These are phyloP conservation scores for Callipepla squamata DNA, from an alignment of 2,113 vertebrate species.

Conservation along the genomic window DNA sequence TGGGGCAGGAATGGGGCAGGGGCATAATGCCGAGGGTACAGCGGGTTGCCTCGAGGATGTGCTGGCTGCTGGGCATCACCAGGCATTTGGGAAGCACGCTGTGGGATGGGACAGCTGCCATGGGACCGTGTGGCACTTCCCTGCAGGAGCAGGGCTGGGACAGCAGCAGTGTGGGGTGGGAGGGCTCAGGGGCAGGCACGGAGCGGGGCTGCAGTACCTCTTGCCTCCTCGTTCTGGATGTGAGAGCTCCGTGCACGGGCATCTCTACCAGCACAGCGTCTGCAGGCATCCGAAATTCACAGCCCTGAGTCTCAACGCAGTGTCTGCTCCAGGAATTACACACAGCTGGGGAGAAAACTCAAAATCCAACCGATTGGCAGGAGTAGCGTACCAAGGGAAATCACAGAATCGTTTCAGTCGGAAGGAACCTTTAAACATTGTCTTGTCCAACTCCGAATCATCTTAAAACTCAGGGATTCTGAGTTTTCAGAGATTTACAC, in stretches of 20 bases:
- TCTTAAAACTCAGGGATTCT: neutral
- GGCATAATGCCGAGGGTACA: neutral
- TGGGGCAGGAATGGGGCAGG: neutral
- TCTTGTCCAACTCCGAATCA: too few relatives aligned
- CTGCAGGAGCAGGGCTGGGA: neutral
- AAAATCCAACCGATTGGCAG: neutral
- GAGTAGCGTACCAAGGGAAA: neutral
- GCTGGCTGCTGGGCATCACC: neutral
- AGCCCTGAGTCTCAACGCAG: neutral
- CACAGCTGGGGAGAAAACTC: neutral
- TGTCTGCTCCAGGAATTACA: neutral
- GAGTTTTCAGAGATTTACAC: too few relatives aligned
- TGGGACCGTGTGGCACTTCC: neutral
- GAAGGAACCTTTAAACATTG: too few relatives aligned
- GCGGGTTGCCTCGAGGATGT: too few relatives aligned
- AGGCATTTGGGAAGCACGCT: accelerated
- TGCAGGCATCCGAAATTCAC: too few relatives aligned
- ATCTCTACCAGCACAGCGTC: neutral
- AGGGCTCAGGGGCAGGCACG: neutral
- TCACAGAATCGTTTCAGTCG: too few relatives aligned
- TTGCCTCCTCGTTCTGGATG: too few relatives aligned
- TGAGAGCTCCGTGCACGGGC: neutral
- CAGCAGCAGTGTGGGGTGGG: neutral
- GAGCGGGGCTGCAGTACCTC: neutral
- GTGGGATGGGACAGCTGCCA: neutral